Conservation (phyloP, 2,888 invertebrate species). For the Linnaemya tessellans region DNA sequence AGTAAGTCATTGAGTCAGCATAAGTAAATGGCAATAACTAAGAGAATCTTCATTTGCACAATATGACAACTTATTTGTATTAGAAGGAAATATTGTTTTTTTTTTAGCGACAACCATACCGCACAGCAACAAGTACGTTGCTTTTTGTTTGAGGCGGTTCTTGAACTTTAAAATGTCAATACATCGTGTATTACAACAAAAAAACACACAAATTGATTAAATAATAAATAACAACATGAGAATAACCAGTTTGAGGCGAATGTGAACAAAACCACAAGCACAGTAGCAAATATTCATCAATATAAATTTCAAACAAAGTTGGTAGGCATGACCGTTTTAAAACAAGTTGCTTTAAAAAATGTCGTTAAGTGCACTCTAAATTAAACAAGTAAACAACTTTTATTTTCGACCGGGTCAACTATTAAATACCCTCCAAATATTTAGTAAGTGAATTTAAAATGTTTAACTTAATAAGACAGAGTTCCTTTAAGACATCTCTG, state of each 20-base stretch:
- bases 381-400: no score
- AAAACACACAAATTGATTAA: constrained; percentile 19
- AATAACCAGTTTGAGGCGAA: constrained; percentile 41
- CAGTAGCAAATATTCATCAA: not conserved
- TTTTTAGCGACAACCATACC: not conserved
- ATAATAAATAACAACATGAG: not conserved
- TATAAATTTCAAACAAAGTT: constrained; percentile 7
- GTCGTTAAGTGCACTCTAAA: not conserved
- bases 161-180: constrained; percentile 59
- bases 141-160: constrained; percentile 49
- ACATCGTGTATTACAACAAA: constrained; percentile 38
- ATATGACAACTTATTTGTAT: not conserved
- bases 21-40: not conserved
- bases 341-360: not conserved
- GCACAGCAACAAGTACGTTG: constrained; percentile 29
- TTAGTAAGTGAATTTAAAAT: no score
- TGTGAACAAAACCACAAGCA: constrained; percentile 15
- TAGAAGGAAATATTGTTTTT: not conserved
- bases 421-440: no score
- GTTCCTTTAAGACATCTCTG: no score
- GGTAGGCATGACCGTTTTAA: constrained; percentile 18
- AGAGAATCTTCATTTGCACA: not conserved
- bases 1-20: constrained; percentile 54
- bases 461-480: no score
- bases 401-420: no score